Evolutionary conservation across 2,888 invertebrate species (phyloP).

Genomic region (Muscina levida): DNA sequence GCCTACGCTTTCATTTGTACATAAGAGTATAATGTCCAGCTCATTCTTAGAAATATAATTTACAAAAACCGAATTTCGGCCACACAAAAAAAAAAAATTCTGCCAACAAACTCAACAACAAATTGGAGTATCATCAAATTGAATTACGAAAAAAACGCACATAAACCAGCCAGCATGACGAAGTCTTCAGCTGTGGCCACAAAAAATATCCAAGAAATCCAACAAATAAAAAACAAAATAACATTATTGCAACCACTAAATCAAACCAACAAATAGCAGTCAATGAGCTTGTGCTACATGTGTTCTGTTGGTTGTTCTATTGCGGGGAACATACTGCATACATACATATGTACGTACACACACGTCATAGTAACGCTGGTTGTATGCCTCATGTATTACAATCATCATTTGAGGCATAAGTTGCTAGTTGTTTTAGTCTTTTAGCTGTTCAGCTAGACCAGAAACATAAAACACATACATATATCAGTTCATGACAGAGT

Average conservation of each 20-base stretch:
- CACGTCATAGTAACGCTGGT: background rate
- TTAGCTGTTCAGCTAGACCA: background rate
- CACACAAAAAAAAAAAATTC: no score
- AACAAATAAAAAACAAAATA: slow-evolving; percentile 11
- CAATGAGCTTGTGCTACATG: slow-evolving; percentile 16
- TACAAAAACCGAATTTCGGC: no score
- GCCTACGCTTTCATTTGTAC: no score
- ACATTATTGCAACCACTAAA: slow-evolving; percentile 38
- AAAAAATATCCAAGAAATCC: no score
- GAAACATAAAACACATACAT: slow-evolving; percentile 12
- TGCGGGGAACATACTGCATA: no score
- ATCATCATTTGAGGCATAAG: slow-evolving; percentile 35
- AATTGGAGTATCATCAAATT: slow-evolving; percentile 38
- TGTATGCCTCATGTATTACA: slow-evolving; percentile 39
- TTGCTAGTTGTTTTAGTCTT: background rate
- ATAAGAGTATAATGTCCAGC: no score
- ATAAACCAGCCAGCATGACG: background rate
- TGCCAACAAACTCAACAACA: slow-evolving; percentile 32
- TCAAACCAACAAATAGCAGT: slow-evolving; percentile 32
- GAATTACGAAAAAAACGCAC: slow-evolving; percentile 25
- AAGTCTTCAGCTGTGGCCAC: background rate
- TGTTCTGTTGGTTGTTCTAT: slow-evolving; percentile 12
- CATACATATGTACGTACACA: no score
- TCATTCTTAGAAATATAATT: no score
- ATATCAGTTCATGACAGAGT: slow-evolving; percentile 7